phyloP scores from a whole-genome alignment of 2,888 invertebrate species.

The Chouioia cunea region DNA sequence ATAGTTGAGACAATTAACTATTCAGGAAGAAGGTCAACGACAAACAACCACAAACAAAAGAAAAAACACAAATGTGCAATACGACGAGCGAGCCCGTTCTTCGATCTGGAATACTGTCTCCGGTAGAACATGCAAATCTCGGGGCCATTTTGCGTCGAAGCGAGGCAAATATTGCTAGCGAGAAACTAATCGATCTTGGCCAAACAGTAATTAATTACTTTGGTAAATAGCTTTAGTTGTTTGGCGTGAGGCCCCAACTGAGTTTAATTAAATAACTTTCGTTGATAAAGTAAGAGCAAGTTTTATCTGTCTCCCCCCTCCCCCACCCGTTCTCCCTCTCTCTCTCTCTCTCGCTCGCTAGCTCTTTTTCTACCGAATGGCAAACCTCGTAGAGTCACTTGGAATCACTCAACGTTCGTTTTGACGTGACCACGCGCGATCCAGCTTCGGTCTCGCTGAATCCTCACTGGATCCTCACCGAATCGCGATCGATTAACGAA shows the following conservation, averaged over 20 bases:
- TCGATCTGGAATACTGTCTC: background rate
- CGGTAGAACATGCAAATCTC: constrained; percentile 43
- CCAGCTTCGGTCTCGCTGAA: too few relatives aligned
- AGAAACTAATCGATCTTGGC: constrained; percentile 48
- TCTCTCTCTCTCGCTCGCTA: constrained; percentile 16
- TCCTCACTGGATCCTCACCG: too few relatives aligned
- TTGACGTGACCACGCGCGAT: too few relatives aligned
- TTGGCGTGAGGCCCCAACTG: constrained; percentile 16
- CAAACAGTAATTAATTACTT: constrained; percentile 49
- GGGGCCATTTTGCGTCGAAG: constrained; percentile 37
- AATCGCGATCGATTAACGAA: too few relatives aligned
- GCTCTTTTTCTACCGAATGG: background rate
- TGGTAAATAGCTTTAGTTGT: constrained; percentile 48
- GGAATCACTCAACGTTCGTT: too few relatives aligned
- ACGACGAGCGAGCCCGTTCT: background rate
- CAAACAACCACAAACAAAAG: background rate
- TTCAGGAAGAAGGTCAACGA: background rate
- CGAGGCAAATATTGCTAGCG: constrained; percentile 40
- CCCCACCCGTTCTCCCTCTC: background rate
- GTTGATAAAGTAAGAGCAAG: constrained; percentile 31
- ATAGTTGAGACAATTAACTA: background rate
- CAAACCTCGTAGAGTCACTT: too few relatives aligned
- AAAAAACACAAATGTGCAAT: background rate
- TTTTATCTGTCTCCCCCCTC: constrained; percentile 1
- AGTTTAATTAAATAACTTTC: constrained; percentile 49